Base-by-base conservation (phyloP, 2,797 vertebrate genomes). In the Hypotaenidia philippensis region DNA sequence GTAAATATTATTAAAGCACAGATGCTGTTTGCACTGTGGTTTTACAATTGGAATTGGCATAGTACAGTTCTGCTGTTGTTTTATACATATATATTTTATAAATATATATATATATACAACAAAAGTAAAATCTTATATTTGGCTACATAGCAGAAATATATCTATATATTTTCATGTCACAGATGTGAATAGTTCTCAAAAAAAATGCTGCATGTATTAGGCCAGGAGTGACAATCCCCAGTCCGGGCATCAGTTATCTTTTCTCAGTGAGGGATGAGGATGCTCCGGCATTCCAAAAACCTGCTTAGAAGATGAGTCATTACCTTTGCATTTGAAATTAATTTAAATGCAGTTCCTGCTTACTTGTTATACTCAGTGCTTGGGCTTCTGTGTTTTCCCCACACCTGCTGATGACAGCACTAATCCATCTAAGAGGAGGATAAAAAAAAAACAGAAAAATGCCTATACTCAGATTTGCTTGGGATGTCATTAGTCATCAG, bases 401-500 rank as follows among this genome's bases (percentile, higher is more conserved):
- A 81, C 82, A 91, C 75, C 79, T 94, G 89, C 89, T 87, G 90
- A 92, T 83, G 92, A 97, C 87, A 94, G 71, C 76, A 59, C 25
- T 92, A 93, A 94, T 92, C 65, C 79, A 86, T 83, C 47, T 87
- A 75, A 86, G 63, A 92, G n/a, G 60, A 86, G 38, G 9, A 25
- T 44, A 89, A 96, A 89, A 75, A 61, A 9, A 1, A 5, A 36
- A 70, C 34, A 83, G 69, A 75, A 94, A 94, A 91, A 93, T 47
- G 50, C 15, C 38, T 78, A 15, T 61, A 78, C 53, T 95, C 79
- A 81, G 61, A 83, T 55, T 83, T 91, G 38, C 93, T 94, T 91
- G 82, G 49, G 38, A 90, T 93, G 87, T 89, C 87, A 88, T 95
- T 92, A 95, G 90, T 93, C 88, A 93, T 90, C 86, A 95, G 41